Conservation (phyloP, 1,140 invertebrate species). For the Zaprionus kolodkinae region DNA sequence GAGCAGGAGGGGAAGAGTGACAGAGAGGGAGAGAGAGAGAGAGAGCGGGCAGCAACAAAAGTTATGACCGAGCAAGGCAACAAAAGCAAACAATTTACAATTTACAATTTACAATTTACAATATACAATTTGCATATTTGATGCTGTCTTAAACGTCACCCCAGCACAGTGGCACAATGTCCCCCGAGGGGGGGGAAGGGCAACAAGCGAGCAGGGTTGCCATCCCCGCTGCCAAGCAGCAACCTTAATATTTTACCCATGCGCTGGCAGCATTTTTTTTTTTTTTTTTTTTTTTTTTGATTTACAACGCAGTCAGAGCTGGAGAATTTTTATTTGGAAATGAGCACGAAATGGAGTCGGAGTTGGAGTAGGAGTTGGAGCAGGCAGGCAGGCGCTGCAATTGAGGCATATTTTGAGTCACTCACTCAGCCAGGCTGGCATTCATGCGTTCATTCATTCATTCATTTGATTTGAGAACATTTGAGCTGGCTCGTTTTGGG, state of each 20-base stretch:
- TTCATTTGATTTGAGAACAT: conserved; percentile 74
- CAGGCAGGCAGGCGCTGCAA: conserved; percentile 1
- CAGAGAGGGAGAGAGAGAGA: neutral
- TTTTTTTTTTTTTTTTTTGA: no score
- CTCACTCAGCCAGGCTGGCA: conserved; percentile 37
- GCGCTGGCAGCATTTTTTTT: conserved; percentile 69
- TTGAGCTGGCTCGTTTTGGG: conserved; percentile 49
- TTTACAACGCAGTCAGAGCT: conserved; percentile 51
- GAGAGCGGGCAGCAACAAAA: conserved; percentile 27
- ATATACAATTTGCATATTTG: conserved; percentile 72
- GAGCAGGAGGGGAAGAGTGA: neutral
- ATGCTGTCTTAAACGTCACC: conserved; percentile 52
- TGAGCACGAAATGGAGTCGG: conserved; percentile 19
- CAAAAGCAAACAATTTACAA: conserved; percentile 37
- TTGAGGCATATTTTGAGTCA: conserved; percentile 43
- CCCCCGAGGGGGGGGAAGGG: neutral
- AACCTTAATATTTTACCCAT: conserved; percentile 61
- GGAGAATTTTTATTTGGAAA: conserved; percentile 52
- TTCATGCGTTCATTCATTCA: conserved; percentile 58
- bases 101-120: conserved; percentile 38
- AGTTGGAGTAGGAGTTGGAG: conserved; percentile 21
- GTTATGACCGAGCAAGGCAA: conserved; percentile 46
- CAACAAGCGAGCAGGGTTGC: no score
- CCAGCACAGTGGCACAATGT: conserved; percentile 1
- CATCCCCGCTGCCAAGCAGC: neutral